Percentiles rank a stretch among this genome's conserved stretches.
These are phyloP conservation scores for Pseudococcus viburni DNA, from an alignment of 2,888 invertebrate species.

Conservation along the genomic window DNA sequence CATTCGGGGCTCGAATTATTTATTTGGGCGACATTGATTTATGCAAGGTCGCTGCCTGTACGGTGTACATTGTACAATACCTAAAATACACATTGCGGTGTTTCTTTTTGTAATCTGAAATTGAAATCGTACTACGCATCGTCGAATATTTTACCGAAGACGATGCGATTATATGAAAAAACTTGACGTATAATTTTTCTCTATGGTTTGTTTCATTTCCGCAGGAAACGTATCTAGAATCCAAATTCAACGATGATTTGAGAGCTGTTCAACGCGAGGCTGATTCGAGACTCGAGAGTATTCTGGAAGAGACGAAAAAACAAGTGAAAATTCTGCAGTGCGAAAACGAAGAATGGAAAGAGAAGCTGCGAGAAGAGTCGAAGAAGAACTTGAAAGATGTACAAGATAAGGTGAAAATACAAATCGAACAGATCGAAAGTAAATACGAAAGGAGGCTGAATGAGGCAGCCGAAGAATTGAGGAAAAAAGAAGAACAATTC, in stretches of 20 bases:
- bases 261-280: constrained; percentile 68
- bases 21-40: constrained; percentile 10
- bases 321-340: constrained; percentile 62
- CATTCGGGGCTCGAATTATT: constrained; percentile 6
- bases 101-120: neutral
- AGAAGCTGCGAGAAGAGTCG: constrained; percentile 62
- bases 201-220: neutral
- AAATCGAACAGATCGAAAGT: constrained; percentile 57
- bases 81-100: neutral
- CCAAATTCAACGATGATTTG: constrained; percentile 68
- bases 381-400: constrained; percentile 47
- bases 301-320: constrained; percentile 60
- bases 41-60: constrained; percentile 7
- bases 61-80: neutral
- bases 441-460: constrained; percentile 44
- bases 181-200: neutral
- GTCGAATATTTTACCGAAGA: neutral
- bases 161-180: neutral
- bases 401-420: constrained; percentile 43
- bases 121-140: neutral
- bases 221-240: constrained; percentile 60
- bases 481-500: constrained; percentile 59
- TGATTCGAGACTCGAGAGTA: constrained; percentile 70
- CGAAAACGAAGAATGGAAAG: constrained; percentile 63
- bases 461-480: constrained; percentile 55